Percentiles rank a stretch among this genome's conserved stretches.
Evolutionary conservation across 2,113 vertebrate species (phyloP).

Genomic region (Petrocephalus zakoni): DNA sequence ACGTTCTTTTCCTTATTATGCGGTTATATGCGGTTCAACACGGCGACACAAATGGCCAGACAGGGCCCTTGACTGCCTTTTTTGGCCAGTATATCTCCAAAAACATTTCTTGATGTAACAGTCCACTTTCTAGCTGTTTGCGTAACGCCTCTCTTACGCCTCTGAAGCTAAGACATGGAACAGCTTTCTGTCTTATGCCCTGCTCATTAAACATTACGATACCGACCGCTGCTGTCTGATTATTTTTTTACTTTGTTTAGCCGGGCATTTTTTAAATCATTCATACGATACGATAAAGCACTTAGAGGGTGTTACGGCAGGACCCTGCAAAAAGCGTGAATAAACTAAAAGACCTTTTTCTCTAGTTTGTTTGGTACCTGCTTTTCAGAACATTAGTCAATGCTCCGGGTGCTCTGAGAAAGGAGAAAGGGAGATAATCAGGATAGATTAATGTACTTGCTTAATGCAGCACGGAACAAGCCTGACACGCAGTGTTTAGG

Average conservation of each 20-base stretch:
- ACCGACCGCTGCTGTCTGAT: neutral
- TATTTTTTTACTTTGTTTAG: neutral
- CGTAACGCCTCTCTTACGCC: neutral
- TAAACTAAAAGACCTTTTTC: neutral
- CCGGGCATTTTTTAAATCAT: neutral
- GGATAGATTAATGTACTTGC: neutral
- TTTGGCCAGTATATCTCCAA: neutral
- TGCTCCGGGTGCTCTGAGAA: neutral
- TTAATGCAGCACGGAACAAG: neutral
- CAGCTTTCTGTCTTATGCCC: neutral
- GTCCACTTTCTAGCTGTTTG: neutral
- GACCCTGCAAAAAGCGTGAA: neutral
- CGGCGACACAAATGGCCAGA: neutral
- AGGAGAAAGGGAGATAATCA: neutral
- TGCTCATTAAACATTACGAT: constrained; percentile 1
- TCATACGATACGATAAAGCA: neutral
- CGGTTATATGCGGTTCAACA: too few relatives aligned
- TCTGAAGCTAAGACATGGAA: neutral
- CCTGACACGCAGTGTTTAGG: neutral
- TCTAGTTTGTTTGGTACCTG: neutral
- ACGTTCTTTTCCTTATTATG: neutral
- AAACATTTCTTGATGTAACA: neutral
- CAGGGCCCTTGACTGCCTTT: neutral
- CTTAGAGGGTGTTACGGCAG: neutral
- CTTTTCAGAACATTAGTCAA: neutral